Percentiles rank a stretch among this genome's conserved stretches.
Evolutionary conservation across 2,797 vertebrate species (phyloP).

Genomic region (Phataginus tetradactyla): DNA sequence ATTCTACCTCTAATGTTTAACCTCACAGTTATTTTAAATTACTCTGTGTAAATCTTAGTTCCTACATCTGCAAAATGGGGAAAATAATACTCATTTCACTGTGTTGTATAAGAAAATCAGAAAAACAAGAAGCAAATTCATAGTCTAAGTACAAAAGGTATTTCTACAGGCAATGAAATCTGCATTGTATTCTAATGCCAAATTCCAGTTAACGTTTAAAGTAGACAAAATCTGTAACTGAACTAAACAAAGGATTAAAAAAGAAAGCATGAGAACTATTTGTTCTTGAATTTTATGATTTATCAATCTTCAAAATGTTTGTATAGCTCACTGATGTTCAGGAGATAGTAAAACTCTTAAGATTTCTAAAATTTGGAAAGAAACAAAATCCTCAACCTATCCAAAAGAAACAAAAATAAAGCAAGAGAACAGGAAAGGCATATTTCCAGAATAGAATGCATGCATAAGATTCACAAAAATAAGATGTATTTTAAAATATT

Average conservation of each 20-base stretch:
- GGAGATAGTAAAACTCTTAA: conserved; percentile 18
- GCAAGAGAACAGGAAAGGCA: background rate
- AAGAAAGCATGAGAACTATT: conserved; percentile 17
- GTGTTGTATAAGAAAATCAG: background rate
- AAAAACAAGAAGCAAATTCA: background rate
- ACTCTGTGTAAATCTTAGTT: background rate
- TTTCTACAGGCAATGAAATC: background rate
- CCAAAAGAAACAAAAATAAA: conserved; percentile 40
- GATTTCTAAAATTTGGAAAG: background rate
- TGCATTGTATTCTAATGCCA: conserved; percentile 40
- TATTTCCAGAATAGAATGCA: background rate
- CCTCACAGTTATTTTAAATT: background rate
- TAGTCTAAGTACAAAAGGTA: background rate
- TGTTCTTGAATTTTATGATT: conserved; percentile 57
- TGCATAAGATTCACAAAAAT: background rate
- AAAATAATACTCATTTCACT: background rate
- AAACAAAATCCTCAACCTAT: conserved; percentile 3
- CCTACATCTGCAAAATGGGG: background rate
- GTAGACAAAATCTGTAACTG: conserved; percentile 28
- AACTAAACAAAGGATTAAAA: conserved; percentile 35
- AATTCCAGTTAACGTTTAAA: conserved; percentile 45
- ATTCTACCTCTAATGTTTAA: background rate
- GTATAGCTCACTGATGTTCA: conserved; percentile 37
- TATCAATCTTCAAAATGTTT: conserved; percentile 44
- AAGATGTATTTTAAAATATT: conserved; percentile 8